Percentiles rank a stretch among this genome's conserved stretches.
Conservation (phyloP, 2,113 vertebrate species). For the Thunnus thynnus region DNA sequence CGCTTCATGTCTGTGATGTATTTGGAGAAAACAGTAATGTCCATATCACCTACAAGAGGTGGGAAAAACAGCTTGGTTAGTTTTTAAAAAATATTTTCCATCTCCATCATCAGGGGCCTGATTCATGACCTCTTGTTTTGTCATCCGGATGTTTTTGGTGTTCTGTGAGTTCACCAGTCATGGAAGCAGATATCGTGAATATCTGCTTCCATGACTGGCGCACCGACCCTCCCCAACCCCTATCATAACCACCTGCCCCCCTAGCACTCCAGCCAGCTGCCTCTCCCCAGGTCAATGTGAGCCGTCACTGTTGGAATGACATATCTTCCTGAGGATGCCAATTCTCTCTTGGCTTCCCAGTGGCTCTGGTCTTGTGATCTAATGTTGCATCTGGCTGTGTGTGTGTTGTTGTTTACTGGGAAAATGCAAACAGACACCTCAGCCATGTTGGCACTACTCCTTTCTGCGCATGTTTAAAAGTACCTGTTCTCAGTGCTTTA, state of each 20-base stretch:
- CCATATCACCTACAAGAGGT: slow-evolving; percentile 85
- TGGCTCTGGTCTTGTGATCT: slow-evolving; percentile 64
- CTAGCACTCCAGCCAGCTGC: slow-evolving; percentile 53
- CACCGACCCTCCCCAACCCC: background rate
- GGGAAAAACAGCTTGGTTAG: background rate
- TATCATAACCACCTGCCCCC: slow-evolving; percentile 4
- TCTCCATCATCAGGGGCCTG: background rate
- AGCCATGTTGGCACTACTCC: slow-evolving; percentile 48
- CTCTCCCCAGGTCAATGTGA: slow-evolving; percentile 74
- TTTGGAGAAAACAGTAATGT: slow-evolving; percentile 84
- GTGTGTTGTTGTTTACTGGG: slow-evolving; percentile 71
- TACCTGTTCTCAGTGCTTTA: background rate
- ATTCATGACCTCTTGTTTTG: slow-evolving; percentile 49
- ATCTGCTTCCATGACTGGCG: no score
- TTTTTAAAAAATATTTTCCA: background rate
- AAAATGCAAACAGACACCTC: slow-evolving; percentile 53
- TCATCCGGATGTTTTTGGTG: slow-evolving; percentile 39
- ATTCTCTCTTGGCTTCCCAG: slow-evolving; percentile 47
- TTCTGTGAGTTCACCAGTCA: slow-evolving; percentile 48
- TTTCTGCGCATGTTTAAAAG: background rate
- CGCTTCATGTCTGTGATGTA: slow-evolving; percentile 87
- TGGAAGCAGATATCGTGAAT: slow-evolving; percentile 5
- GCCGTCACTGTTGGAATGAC: slow-evolving; percentile 48
- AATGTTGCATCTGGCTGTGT: slow-evolving; percentile 62
- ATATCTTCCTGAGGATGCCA: slow-evolving; percentile 64